phyloP scores from a whole-genome alignment of 92 coral and sea anemone species.

The Ricordea florida region DNA sequence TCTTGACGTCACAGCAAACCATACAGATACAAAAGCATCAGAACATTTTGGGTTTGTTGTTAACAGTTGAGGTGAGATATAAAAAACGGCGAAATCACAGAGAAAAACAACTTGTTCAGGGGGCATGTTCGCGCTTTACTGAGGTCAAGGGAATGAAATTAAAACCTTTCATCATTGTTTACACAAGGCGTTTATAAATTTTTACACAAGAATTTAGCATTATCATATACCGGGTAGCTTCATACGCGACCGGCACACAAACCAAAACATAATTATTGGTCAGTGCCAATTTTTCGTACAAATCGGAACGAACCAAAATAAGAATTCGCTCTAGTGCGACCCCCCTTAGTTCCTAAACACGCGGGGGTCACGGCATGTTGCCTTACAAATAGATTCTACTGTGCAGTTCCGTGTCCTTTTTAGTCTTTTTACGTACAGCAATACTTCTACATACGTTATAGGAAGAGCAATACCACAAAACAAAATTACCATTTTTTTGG shows the following conservation, averaged over 20 bases:
- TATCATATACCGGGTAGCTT: background rate
- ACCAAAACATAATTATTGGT: background rate
- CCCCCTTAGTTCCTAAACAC: no score
- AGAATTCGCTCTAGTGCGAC: background rate
- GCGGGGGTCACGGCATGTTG: no score
- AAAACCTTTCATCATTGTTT: background rate
- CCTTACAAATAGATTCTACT: no score
- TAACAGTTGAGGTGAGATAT: background rate
- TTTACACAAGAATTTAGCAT: background rate
- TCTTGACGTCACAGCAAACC: no score
- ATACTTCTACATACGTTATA: no score
- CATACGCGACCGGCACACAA: background rate
- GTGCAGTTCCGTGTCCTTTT: no score
- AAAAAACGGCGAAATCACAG: background rate
- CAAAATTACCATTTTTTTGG: no score
- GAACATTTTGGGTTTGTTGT: slow-evolving; percentile 10
- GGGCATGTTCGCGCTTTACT: background rate
- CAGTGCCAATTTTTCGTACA: background rate
- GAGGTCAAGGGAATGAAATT: background rate
- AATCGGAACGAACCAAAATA: background rate
- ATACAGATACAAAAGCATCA: background rate
- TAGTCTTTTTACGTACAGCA: no score
- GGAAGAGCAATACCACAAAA: no score
- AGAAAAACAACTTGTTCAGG: background rate
- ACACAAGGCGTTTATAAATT: no score